Evolutionary conservation across 2,888 invertebrate genomes (phyloP).

Genomic region (Nomada ruficornis): DNA sequence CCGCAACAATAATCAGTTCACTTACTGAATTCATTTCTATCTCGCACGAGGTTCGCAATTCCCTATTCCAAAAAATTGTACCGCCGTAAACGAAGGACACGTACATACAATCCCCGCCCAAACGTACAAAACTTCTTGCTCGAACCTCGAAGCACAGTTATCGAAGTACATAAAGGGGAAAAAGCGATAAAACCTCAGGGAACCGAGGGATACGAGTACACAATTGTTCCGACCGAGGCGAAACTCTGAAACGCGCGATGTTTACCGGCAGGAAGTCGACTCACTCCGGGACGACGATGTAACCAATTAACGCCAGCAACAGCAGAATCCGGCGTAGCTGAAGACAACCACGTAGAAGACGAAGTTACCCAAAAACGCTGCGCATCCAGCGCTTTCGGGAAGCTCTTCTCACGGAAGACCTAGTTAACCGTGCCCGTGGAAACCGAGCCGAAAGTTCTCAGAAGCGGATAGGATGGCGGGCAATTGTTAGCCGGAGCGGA

Average conservation of each 20-base stretch:
- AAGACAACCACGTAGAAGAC: constrained; percentile 16
- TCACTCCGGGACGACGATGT: not conserved
- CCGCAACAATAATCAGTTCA: no score
- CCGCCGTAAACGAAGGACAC: not conserved
- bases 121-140: not conserved
- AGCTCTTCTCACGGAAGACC: constrained; percentile 21
- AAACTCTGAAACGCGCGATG: constrained; percentile 14
- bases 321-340: not conserved
- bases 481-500: constrained; percentile 46
- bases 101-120: not conserved
- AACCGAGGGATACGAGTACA: constrained; percentile 4
- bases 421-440: constrained; percentile 35
- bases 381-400: constrained; percentile 4
- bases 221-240: constrained; percentile 5
- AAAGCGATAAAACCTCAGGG: no score
- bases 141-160: constrained; percentile 4
- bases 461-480: constrained; percentile 23
- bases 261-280: constrained; percentile 20
- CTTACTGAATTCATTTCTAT: no score
- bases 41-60: no score
- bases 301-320: constrained; percentile 33
- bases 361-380: constrained; percentile 41
- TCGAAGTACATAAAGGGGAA: not conserved
- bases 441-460: constrained; percentile 38
- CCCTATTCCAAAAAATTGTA: not conserved